Evolutionary conservation across 1,140 invertebrate genomes (phyloP).

Genomic region (Argopecten irradians): DNA sequence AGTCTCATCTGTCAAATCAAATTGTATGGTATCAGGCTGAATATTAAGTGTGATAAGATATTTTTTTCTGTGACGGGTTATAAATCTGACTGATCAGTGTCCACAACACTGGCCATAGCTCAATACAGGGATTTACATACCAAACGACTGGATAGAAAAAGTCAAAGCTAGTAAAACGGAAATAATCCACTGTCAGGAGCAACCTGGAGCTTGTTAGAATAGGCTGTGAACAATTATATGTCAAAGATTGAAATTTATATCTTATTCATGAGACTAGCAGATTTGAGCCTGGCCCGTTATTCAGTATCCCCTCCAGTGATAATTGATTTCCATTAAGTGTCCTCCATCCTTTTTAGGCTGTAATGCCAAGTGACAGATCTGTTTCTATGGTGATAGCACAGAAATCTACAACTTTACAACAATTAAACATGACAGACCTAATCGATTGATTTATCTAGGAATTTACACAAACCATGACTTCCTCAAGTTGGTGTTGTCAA

Average conservation of each 20-base stretch:
- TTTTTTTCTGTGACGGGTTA: neutral
- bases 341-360: neutral
- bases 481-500: neutral
- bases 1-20: neutral
- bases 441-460: neutral
- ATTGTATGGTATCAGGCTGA: neutral
- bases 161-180: neutral
- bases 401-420: neutral
- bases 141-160: neutral
- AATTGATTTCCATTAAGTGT: neutral
- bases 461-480: neutral
- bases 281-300: neutral
- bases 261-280: neutral
- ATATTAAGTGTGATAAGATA: neutral
- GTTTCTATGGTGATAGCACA: conserved; percentile 3
- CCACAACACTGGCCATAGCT: neutral
- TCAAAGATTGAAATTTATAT: neutral
- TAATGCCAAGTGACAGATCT: neutral
- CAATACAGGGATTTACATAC: neutral
- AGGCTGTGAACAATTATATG: neutral
- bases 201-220: neutral
- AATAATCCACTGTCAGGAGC: neutral
- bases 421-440: neutral
- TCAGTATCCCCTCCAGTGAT: neutral
- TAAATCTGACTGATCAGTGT: neutral